Percentiles rank a stretch among this genome's conserved stretches.
Evolutionary conservation across 2,797 vertebrate species (phyloP).

Genomic region (Cyprinella venusta): DNA sequence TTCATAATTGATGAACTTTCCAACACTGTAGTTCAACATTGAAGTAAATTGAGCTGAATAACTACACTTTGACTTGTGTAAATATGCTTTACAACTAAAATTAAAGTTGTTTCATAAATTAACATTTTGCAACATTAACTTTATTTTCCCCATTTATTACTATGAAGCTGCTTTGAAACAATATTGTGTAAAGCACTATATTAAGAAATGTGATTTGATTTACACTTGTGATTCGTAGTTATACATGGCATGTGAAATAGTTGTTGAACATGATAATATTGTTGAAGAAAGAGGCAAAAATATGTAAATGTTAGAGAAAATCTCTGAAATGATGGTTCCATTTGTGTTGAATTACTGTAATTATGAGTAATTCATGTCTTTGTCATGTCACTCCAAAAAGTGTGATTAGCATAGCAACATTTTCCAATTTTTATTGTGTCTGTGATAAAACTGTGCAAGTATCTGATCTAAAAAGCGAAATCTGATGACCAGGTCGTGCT

Average conservation of each 20-base stretch:
- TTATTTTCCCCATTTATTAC: too few relatives aligned
- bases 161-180: not conserved
- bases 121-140: not conserved
- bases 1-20: not conserved
- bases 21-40: not conserved
- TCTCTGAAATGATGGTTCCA: not conserved
- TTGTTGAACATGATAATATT: not conserved
- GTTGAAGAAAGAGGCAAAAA: not conserved
- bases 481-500: too few relatives aligned
- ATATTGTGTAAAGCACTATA: not conserved
- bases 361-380: slow-evolving; percentile 15
- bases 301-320: not conserved
- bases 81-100: not conserved
- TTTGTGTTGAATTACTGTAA: not conserved
- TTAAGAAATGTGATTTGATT: not conserved
- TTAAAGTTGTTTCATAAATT: not conserved
- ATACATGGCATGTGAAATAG: not conserved
- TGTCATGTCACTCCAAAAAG: not conserved
- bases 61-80: not conserved
- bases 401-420: not conserved
- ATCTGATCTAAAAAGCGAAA: not conserved
- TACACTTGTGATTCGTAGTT: not conserved
- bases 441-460: not conserved
- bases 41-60: not conserved
- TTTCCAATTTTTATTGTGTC: not conserved